Evolutionary conservation across 2,888 invertebrate genomes (phyloP).

Genomic region (Cybosia mesomella): DNA sequence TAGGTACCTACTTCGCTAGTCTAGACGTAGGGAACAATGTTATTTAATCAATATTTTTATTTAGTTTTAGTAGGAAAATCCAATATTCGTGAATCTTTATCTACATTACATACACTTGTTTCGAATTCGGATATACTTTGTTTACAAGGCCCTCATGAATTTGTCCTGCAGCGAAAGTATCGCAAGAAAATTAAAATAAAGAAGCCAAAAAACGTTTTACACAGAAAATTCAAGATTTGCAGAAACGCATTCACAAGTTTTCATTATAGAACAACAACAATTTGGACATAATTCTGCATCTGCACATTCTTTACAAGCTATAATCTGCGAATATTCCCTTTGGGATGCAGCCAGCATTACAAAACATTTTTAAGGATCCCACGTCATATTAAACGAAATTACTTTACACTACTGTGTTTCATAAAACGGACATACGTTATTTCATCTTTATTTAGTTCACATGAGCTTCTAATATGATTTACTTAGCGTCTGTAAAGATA

Average conservation of each 20-base stretch:
- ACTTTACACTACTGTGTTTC: constrained; percentile 17
- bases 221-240: background rate
- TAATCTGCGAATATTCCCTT: constrained; percentile 21
- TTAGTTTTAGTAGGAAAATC: background rate
- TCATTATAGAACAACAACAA: constrained; percentile 21
- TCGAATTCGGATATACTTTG: background rate
- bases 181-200: background rate
- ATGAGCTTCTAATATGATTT: background rate
- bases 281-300: constrained; percentile 23
- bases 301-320: constrained; percentile 21
- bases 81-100: background rate
- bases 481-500: no score
- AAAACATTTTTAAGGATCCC: constrained; percentile 24
- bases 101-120: background rate
- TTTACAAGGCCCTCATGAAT: background rate
- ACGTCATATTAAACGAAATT: constrained; percentile 39
- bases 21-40: background rate
- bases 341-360: constrained; percentile 24
- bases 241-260: constrained; percentile 15
- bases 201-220: background rate
- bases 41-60: background rate
- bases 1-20: no score
- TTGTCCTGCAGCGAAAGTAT: background rate
- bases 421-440: constrained; percentile 5
- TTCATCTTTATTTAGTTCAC: constrained; percentile 14